These are phyloP conservation scores for Ochropleura leucogaster DNA, from an alignment of 2,888 invertebrate species.

Conservation along the genomic window DNA sequence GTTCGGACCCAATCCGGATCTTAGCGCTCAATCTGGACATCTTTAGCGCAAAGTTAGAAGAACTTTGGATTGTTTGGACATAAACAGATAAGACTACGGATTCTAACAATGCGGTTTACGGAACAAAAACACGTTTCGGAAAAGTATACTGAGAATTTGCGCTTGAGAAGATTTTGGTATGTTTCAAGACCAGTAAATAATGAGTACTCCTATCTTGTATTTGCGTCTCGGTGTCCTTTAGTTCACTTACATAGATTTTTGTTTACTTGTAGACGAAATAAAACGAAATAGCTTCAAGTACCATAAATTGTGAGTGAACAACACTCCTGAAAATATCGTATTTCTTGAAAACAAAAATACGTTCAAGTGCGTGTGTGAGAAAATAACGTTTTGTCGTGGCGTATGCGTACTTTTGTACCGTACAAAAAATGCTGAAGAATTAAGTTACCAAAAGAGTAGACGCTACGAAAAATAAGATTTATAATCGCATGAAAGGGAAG, in stretches of 20 bases:
- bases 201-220: slow-evolving; percentile 22
- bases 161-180: slow-evolving; percentile 5
- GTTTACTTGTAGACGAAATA: slow-evolving; percentile 49
- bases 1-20: slow-evolving; percentile 46
- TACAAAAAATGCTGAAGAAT: slow-evolving; percentile 32
- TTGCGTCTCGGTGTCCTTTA: slow-evolving; percentile 18
- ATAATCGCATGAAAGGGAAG: slow-evolving; percentile 38
- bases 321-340: slow-evolving; percentile 47
- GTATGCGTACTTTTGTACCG: slow-evolving; percentile 12
- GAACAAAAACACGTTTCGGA: slow-evolving; percentile 33
- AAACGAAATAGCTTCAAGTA: slow-evolving; percentile 51
- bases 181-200: slow-evolving; percentile 29
- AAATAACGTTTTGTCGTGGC: slow-evolving; percentile 27
- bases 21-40: slow-evolving; percentile 50
- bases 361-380: slow-evolving; percentile 15
- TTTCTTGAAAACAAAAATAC: slow-evolving; percentile 50
- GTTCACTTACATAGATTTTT: slow-evolving; percentile 34
- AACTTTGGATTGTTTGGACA: slow-evolving; percentile 43
- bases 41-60: slow-evolving; percentile 54
- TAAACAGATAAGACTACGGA: slow-evolving; percentile 46
- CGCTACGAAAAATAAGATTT: slow-evolving; percentile 48
- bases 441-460: slow-evolving; percentile 34
- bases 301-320: slow-evolving; percentile 51
- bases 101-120: slow-evolving; percentile 41
- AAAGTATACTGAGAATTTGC: slow-evolving; percentile 18